A percentile compares a stretch with the other conserved stretches of the same genome.
phyloP scores from a whole-genome alignment of 2,797 vertebrate genomes.

The Sebastolobus alascanus region DNA sequence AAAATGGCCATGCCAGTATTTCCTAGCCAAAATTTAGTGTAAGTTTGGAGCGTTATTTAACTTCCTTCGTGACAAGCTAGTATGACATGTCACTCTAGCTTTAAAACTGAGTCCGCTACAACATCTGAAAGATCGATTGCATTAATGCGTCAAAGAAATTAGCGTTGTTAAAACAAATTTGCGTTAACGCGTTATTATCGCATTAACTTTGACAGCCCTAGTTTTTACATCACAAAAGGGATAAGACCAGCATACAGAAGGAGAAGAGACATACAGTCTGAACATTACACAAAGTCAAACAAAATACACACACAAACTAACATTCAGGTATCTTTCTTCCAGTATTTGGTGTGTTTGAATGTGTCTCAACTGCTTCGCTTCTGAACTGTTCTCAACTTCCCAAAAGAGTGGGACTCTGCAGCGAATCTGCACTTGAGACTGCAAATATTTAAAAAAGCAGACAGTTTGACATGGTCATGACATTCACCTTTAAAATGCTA shows the following conservation, averaged over 20 bases:
- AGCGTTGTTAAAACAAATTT: too few relatives aligned
- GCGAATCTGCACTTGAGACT: background rate
- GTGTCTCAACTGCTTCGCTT: background rate
- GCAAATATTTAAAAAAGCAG: background rate
- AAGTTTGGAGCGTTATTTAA: too few relatives aligned
- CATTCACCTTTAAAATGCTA: background rate
- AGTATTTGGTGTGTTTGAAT: background rate
- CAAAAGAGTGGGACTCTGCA: background rate
- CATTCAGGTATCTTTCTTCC: background rate
- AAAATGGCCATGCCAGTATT: too few relatives aligned
- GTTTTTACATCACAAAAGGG: background rate
- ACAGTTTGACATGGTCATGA: background rate
- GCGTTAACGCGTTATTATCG: too few relatives aligned
- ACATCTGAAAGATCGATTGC: too few relatives aligned
- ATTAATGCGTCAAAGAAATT: too few relatives aligned
- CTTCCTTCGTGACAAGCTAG: too few relatives aligned
- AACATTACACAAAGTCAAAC: background rate
- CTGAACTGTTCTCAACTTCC: background rate
- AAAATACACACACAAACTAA: conserved; percentile 6
- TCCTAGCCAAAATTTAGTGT: too few relatives aligned
- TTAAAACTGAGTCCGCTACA: too few relatives aligned
- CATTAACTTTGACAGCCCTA: too few relatives aligned
- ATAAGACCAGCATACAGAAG: background rate
- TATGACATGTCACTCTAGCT: too few relatives aligned
- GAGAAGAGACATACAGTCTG: background rate